phyloP scores from a whole-genome alignment of 64 coral and sea anemone species.

The Dendronephthya gigantea region DNA sequence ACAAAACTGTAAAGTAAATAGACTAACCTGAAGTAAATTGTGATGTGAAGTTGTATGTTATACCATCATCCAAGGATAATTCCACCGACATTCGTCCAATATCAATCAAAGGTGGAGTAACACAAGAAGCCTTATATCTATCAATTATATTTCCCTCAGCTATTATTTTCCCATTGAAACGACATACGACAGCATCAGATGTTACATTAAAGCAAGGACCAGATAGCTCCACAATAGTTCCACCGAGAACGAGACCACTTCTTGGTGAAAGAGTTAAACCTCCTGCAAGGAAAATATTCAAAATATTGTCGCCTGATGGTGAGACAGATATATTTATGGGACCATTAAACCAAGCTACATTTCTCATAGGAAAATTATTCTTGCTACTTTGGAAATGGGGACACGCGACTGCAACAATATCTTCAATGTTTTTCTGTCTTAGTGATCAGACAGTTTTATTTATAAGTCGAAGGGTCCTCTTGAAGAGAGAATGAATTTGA shows the following conservation, averaged over 20 bases:
- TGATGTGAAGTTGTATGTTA: constrained; percentile 3
- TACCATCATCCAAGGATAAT: constrained; percentile 18
- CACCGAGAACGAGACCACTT: constrained; percentile 8
- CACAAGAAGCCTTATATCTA: background rate
- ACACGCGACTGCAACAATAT: no score
- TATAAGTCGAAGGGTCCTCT: no score
- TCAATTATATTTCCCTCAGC: background rate
- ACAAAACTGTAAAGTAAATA: background rate
- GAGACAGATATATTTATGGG: no score
- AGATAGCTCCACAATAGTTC: background rate
- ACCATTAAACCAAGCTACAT: no score
- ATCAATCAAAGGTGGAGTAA: background rate
- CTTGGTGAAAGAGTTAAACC: constrained; percentile 6
- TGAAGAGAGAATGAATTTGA: no score
- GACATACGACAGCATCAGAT: background rate
- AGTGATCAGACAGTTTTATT: no score
- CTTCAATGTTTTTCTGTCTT: no score
- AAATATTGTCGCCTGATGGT: no score
- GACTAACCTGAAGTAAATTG: constrained; percentile 5
- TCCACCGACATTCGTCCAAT: constrained; percentile 15
- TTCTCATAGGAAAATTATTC: no score
- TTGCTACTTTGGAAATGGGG: no score
- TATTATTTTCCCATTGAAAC: background rate
- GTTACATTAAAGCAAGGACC: constrained; percentile 12
- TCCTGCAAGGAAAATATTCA: background rate